Evolutionary conservation across 2,797 vertebrate species (phyloP), one percentile per base, ranked within the genome.

Genomic region (Oryzias dopingdopingensis): DNA sequence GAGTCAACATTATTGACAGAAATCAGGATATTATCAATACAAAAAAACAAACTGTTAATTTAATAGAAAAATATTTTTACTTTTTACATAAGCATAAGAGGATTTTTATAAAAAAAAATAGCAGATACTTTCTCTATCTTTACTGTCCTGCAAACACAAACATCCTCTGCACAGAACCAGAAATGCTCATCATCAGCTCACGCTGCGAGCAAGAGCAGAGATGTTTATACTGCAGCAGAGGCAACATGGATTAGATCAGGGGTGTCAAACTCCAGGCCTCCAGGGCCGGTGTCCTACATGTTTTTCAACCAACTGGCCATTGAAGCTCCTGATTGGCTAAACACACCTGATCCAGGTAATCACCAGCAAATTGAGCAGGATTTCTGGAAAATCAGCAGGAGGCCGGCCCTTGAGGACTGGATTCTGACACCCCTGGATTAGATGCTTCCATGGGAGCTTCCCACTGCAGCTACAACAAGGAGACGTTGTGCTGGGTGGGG

Each of bases 381-480:
- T n/a, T n/a, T n/a, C n/a, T n/a, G n/a, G n/a, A n/a, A n/a, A n/a
- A n/a, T n/a, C n/a, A n/a, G n/a, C n/a, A n/a, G n/a, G n/a, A n/a
- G n/a, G n/a, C n/a, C n/a, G n/a, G n/a, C n/a, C n/a, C n/a, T n/a
- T n/a, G n/a, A n/a, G n/a, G n/a, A n/a, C n/a, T n/a, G n/a, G n/a
- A n/a, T n/a, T n/a, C n/a, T n/a, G n/a, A n/a, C n/a, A n/a, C n/a
- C n/a, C n/a, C n/a, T 16, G n/a, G 46, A 49, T 71, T 64, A 49
- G 47, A 1, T 0, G 50, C 53, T 62, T 77, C 59, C 12, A 52
- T 66, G 52, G 52, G 61, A 70, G 67, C 59, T 57, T 52, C 60
- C 51, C 17, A 23, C 54, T 49, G 68, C 23, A 4, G 41, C 50
- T 56, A 72, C 46, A 3, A 32, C n/a, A 62, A 79, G 75, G 67